Base-by-base conservation (phyloP, 2,888 invertebrate genomes). In the Leucophenga maculata region DNA sequence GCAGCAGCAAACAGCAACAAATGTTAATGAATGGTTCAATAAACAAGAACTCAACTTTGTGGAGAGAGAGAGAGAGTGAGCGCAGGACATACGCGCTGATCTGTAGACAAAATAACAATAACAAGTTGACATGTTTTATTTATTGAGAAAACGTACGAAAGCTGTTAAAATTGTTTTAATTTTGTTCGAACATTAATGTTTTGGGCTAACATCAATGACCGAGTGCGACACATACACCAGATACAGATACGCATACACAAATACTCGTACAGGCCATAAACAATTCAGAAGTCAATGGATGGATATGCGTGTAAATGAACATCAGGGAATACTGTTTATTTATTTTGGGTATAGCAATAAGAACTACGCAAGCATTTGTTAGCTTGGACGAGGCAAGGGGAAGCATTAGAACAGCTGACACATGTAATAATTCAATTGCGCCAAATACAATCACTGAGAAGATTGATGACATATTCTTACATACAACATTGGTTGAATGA, bases 101-200 rank as follows among this genome's bases (percentile, higher is more conserved):
- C 39, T 39, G 18, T 60, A 57, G 32, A 31, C 65, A 71, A 71
- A 72, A 68, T 69, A 68, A 70, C 74, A 75, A 82, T 82, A 83
- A 85, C 82, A 85, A 79, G 78, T 74, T 82, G 82, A 80, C 83
- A 85, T 84, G 84, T 80, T 83, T 82, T 85, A 84, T 84, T 85
- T 83, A 83, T 83, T 78, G 78, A 69, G 72, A 74, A 67, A 78
- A 77, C 78, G 76, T 79, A 77, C 73, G n/a, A 77, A 79, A 77
- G 83, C 82, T 83, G 83, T 82, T 83, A 80, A 83, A 83, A 84
- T 84, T 84, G 83, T 83, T 82, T 83, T 83, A 83, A 83, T 83
- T 83, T 73, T 82, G 75, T 82, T 79, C 54, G 48, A 64, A 48
- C 62, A 64, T 64, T 64, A 64, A 64, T 64, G 62, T 48, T 39